Evolutionary conservation across 2,113 vertebrate genomes (phyloP), one percentile per base, ranked within the genome.

Genomic region (Lutjanus erythropterus): DNA sequence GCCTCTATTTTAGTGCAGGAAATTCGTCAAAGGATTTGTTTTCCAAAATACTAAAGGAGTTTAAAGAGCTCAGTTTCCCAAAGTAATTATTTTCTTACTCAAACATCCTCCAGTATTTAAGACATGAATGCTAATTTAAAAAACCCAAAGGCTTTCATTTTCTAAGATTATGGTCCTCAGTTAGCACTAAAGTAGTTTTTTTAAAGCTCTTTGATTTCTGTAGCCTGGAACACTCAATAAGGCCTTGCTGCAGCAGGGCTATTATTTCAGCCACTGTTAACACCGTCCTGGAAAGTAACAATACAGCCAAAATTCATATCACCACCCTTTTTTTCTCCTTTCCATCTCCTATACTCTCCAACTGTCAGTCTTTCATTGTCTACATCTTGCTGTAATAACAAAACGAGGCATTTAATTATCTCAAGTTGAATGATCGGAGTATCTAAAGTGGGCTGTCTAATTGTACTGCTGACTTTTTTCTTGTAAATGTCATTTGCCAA

Each of bases 401-500:
- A 87, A 86, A 84, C 46, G 61, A 81, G 82, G 73, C 46, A 52
- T 90, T 91, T 90, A 84, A 92, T 94, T 90, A 92, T 93, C 88
- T 89, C 66, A 56, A 77, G 70, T 47, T 81, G 58, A 91, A 90
- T 81, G 75, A 86, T 90, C 70, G 23, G 68, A 89, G 78, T 92
- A 86, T 89, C 87, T 86, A 80, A 87, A 86, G 75, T 72, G 78
- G 66, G 81, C 74, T 81, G 67, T 88, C 53, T 86, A 86, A 90
- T 96, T 94, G 93, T 95, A 81, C 64, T 87, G 85, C 92, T 83
- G 89, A 65, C 80, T 68, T 76, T 73, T 59, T 75, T 60, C 64
- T 78, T 46, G 14, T 80, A 85, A 93, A 93, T 95, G 94, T 93
- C 74, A 93, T 92, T 92, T 93, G 83, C 94, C 89, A 80, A 95